Percentiles rank a stretch among this genome's conserved stretches.
Evolutionary conservation across 2,888 invertebrate species (phyloP).

Genomic region (Morpho achilles): DNA sequence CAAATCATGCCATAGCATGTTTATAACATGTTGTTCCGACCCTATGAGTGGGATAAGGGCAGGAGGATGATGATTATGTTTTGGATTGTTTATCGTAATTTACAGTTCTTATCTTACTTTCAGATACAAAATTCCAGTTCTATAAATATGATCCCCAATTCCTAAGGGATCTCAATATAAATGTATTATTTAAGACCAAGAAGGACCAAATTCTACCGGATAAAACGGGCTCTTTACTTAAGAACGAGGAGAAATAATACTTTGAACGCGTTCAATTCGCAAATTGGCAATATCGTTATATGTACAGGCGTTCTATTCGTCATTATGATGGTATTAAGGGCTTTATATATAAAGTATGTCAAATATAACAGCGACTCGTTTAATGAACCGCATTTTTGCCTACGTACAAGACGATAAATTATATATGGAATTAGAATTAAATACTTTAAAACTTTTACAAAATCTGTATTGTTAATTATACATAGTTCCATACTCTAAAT

Average conservation of each 20-base stretch:
- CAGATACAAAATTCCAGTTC: not conserved
- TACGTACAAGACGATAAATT: not conserved
- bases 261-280: conserved; percentile 10
- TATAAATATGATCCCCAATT: conserved; percentile 2
- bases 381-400: conserved; percentile 1
- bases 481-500: not conserved
- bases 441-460: not conserved
- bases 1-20: no score
- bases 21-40: no score
- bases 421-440: not conserved
- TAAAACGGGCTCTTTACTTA: conserved; percentile 35
- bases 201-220: conserved; percentile 28
- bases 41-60: no score
- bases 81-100: no score
- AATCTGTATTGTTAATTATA: not conserved
- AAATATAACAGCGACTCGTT: conserved; percentile 15
- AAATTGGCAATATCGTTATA: conserved; percentile 28
- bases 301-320: conserved; percentile 33
- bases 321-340: conserved; percentile 30
- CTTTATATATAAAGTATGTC: conserved; percentile 32
- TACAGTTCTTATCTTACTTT: not conserved
- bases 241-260: conserved; percentile 18
- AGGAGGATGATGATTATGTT: no score
- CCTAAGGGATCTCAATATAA: conserved; percentile 12
- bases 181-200: conserved; percentile 32